Conservation (phyloP, 2,888 invertebrate species). For the Ceraclea dissimilis region DNA sequence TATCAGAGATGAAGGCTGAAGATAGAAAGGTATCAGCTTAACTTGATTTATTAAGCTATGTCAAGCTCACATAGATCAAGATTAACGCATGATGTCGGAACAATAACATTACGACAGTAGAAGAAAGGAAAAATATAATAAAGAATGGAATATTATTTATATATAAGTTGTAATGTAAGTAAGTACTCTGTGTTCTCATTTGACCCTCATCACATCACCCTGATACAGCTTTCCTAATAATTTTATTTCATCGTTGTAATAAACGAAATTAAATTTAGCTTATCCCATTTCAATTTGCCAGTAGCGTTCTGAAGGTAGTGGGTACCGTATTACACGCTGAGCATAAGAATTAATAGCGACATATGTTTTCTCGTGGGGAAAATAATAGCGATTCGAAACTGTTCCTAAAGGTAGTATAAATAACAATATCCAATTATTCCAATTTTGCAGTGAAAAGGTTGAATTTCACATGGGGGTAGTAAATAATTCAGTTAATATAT, state of each 20-base stretch:
- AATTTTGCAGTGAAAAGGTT: not conserved
- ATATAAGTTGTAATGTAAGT: not conserved
- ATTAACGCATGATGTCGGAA: no score
- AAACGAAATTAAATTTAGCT: conserved; percentile 2
- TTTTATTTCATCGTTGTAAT: conserved; percentile 2
- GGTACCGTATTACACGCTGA: not conserved
- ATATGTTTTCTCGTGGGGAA: not conserved
- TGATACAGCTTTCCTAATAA: not conserved
- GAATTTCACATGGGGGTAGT: not conserved
- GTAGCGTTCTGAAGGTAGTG: not conserved
- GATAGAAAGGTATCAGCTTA: not conserved
- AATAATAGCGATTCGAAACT: not conserved
- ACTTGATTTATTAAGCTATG: not conserved
- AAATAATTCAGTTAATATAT: conserved; percentile 1
- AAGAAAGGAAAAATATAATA: not conserved
- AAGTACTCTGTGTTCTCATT: not conserved
- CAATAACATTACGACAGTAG: not conserved
- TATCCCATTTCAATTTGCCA: not conserved
- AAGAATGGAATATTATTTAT: not conserved
- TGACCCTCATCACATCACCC: not conserved
- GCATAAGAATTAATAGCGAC: conserved; percentile 1
- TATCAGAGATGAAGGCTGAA: no score
- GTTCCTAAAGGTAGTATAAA: conserved; percentile 1
- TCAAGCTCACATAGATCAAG: not conserved
- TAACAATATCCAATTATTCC: conserved; percentile 6